Conservation (phyloP, 2,797 vertebrate genomes). For the Austrolebias charrua region DNA sequence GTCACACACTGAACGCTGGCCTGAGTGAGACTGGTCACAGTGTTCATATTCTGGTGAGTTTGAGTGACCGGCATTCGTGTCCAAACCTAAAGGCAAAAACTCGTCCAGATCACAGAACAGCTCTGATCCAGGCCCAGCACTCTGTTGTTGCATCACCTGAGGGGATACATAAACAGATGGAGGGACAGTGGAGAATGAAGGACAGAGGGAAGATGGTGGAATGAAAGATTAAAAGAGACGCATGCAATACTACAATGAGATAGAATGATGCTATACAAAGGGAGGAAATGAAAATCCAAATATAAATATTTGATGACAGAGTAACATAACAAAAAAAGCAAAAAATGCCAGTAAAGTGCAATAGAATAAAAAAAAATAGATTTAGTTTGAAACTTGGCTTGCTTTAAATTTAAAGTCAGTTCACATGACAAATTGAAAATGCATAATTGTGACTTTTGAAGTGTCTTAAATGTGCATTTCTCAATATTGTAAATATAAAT, state of each 20-base stretch:
- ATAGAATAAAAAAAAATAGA: slow-evolving; percentile 14
- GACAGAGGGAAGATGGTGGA: slow-evolving; percentile 6
- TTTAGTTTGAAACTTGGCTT: slow-evolving; percentile 27
- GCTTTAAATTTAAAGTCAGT: slow-evolving; percentile 43
- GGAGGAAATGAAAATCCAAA: background rate
- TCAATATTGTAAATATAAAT: slow-evolving; percentile 47
- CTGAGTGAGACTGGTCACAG: slow-evolving; percentile 28
- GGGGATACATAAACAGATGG: slow-evolving; percentile 43
- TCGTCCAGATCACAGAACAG: slow-evolving; percentile 56
- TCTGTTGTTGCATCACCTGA: slow-evolving; percentile 61
- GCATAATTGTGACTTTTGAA: slow-evolving; percentile 54
- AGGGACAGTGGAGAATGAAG: slow-evolving; percentile 16
- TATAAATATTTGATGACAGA: slow-evolving; percentile 15
- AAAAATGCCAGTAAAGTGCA: background rate
- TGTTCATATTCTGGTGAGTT: slow-evolving; percentile 38
- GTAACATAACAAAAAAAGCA: background rate
- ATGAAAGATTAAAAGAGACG: slow-evolving; percentile 23
- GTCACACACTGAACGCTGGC: slow-evolving; percentile 9
- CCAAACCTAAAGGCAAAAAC: slow-evolving; percentile 60
- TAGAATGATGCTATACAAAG: slow-evolving; percentile 14
- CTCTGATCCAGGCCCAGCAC: slow-evolving; percentile 44
- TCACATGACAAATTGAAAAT: slow-evolving; percentile 50
- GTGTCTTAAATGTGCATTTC: slow-evolving; percentile 35
- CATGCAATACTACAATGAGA: slow-evolving; percentile 17
- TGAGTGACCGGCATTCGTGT: slow-evolving; percentile 24